Conservation (phyloP, 23 tunicate genomes). For the Ciona savignyi region DNA sequence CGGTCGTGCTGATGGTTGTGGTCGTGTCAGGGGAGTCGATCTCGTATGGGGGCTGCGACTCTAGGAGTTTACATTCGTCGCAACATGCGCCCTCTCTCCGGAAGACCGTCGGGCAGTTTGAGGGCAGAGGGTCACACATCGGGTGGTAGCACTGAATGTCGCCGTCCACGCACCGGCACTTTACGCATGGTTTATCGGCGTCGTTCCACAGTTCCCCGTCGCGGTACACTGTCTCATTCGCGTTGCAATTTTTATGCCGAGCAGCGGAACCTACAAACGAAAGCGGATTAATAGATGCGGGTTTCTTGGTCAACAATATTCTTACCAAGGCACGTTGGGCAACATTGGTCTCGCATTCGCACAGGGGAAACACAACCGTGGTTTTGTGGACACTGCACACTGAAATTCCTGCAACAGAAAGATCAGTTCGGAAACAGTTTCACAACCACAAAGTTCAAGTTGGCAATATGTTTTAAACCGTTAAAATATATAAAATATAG, state of each 20-base stretch:
- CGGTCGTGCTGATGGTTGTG: neutral
- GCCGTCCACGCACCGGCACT: conserved; percentile 44
- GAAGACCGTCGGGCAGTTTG: conserved; percentile 6
- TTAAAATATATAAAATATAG: no score
- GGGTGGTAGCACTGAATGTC: conserved; percentile 10
- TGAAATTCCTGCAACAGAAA: conserved; percentile 37
- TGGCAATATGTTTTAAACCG: no score
- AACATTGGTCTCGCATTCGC: conserved; percentile 39
- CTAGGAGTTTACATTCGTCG: conserved; percentile 19
- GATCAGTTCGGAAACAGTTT: no score
- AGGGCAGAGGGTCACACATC: conserved; percentile 22
- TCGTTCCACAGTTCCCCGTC: conserved; percentile 40
- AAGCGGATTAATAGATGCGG: no score
- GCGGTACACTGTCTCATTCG: neutral
- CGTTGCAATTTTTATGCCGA: neutral
- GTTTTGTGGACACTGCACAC: conserved; percentile 37
- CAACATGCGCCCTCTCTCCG: conserved; percentile 51
- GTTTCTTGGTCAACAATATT: neutral
- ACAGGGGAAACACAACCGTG: conserved; percentile 38
- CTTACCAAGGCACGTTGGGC: conserved; percentile 67
- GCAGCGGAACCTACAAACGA: no score
- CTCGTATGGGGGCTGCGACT: neutral
- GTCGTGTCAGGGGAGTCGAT: neutral
- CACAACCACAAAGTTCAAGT: no score
- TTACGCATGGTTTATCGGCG: conserved; percentile 16